Evolutionary conservation across 2,113 vertebrate species (phyloP), one percentile per base, ranked within the genome.

Genomic region (Erythrocercus mccallii): DNA sequence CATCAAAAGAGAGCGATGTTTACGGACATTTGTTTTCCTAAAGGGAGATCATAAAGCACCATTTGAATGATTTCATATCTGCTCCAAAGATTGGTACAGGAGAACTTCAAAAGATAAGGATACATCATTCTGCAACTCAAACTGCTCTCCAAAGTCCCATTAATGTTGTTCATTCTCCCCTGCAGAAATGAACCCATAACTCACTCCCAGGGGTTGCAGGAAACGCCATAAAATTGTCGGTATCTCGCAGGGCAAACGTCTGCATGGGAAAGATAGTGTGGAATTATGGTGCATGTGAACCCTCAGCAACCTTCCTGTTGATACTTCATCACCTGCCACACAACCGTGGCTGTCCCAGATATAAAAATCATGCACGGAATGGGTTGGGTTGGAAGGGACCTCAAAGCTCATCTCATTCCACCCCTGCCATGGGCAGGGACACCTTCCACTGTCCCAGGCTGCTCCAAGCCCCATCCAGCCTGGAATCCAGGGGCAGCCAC

Each of bases 241-340:
- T 81, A 94, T 64, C 81, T 95, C 62, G 28, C 94, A 85, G 77
- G 74, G 88, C 57, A 96, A 97, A 95, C 20, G 88, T 82, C 96
- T 97, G 91, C 56, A 69, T 92, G 87, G 66, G 62, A 79, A 85
- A 97, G 93, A 97, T 96, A 98, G 95, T 61, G 76, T 96, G 96
- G 91, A 98, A 97, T 96, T 97, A 97, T 90, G 81, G 94, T 51
- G 74, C n/a, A 54, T 3, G 23, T 86, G 89, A 97, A 91, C 83
- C 92, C 79, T 62, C 47, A 96, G 78, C 48, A 87, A 47, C 92
- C 87, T 79, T 81, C 65, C 74, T 48, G 53, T 9, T 90, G 85
- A 31, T 77, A 82, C 88, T 94, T 90, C 96, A 97, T 98, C 96
- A 96, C 85, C 95, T 97, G 94, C 78, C 95, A 97, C 48, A 71